These are phyloP conservation scores for Lamprologus speciosus DNA, from an alignment of 2,113 vertebrate species.

Conservation along the genomic window DNA sequence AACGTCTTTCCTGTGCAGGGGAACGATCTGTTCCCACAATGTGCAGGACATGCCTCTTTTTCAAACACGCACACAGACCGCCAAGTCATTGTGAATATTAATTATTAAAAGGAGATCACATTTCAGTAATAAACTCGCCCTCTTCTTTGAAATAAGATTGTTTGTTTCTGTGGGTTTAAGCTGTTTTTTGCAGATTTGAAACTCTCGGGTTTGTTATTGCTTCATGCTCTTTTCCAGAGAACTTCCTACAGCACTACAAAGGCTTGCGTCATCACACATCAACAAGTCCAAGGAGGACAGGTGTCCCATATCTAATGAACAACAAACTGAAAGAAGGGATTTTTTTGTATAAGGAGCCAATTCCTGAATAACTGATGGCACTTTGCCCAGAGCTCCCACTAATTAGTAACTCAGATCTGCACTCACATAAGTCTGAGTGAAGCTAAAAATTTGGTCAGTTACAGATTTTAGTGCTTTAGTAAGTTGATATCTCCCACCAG, in stretches of 20 bases:
- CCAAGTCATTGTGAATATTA: neutral
- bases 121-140: neutral
- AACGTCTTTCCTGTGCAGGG: conserved; percentile 62
- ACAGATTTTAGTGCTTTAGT: neutral
- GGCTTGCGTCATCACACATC: neutral
- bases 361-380: neutral
- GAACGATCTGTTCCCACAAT: conserved; percentile 56
- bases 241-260: neutral
- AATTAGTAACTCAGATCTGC: neutral
- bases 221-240: neutral
- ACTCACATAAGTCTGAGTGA: neutral
- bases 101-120: neutral
- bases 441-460: conserved; percentile 2
- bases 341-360: neutral
- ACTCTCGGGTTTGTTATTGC: neutral
- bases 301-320: neutral
- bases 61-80: neutral
- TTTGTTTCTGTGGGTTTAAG: neutral
- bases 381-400: neutral
- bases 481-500: conserved; percentile 4
- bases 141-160: neutral
- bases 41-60: neutral
- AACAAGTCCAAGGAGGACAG: neutral
- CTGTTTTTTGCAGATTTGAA: neutral
- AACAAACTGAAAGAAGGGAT: neutral